Evolutionary conservation across 2,797 vertebrate species (phyloP), one percentile per base, ranked within the genome.

Genomic region (Syncerus caffer): DNA sequence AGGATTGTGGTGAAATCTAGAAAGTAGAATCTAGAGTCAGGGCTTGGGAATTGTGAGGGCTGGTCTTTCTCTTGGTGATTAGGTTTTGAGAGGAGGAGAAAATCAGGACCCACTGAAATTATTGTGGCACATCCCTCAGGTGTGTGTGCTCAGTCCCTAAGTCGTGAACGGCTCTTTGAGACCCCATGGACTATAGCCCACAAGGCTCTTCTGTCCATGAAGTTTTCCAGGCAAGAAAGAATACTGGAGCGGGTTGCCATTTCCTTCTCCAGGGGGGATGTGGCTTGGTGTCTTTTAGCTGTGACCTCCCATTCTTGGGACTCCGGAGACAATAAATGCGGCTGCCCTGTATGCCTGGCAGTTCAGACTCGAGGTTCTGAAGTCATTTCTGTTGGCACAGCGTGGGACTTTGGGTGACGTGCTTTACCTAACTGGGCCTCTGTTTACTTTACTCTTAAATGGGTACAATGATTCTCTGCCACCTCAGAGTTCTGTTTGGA

Each of bases 401-500:
- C 2, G 0, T 34, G 38, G 89, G 83, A 55, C 83, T 42, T 38
- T 10, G 17, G 38, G 71, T 4, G 14, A 25, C 4, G 2, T 13
- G 31, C 76, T 85, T 93, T n/a, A 60, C 76, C 45, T 57, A 34
- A 76, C 7, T 6, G 58, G 62, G 85, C 38, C 89, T 96, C 76
- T 21, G 86, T 93, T 88, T 83, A 89, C 89, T 51, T 57, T 62
- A 55, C 96, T 92, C n/a, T 57, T 34, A 82, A 93, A 47, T 60
- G 58, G 88, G 79, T 14, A 4, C 83, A 16, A 0, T 83, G 55
- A 53, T 51, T 53, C 34, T 10, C 14, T 42, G 58, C 60, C 86
- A 23, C 21, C 53, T 53, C 50, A 29, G 67, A 92, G 34, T 47
- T 50, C 50, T 67, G 13, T 67, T 79, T 58, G 29, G 31, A 62